Conservation (phyloP, 2,797 vertebrate genomes). For the Scomberomorus guttatus region DNA sequence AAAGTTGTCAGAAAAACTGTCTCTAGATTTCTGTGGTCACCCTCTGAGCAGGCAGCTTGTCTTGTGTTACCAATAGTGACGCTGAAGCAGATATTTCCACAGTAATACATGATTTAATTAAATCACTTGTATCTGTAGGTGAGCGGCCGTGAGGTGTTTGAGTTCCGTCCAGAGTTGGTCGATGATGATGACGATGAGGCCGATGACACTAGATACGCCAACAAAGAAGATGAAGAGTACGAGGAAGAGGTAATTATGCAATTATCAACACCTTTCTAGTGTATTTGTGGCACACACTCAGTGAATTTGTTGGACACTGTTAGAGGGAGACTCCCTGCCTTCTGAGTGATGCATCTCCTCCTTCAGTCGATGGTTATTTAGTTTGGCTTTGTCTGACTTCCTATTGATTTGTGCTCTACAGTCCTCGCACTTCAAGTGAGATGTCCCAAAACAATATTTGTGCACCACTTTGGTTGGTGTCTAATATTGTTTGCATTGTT, state of each 20-base stretch:
- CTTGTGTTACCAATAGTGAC: background rate
- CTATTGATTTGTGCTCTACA: slow-evolving; percentile 17
- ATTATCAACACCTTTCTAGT: background rate
- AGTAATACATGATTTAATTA: background rate
- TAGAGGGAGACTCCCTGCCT: too few relatives aligned
- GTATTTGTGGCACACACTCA: background rate
- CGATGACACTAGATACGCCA: slow-evolving; percentile 88
- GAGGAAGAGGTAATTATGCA: slow-evolving; percentile 55
- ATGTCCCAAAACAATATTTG: slow-evolving; percentile 29
- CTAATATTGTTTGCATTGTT: slow-evolving; percentile 7
- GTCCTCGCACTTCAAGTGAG: background rate
- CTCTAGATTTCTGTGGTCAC: background rate
- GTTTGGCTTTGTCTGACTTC: background rate
- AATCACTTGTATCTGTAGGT: slow-evolving; percentile 81
- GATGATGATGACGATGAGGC: slow-evolving; percentile 96
- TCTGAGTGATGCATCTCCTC: too few relatives aligned
- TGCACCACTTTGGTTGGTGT: background rate
- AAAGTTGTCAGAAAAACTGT: too few relatives aligned
- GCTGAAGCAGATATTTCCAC: background rate
- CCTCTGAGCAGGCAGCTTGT: background rate
- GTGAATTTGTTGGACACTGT: background rate
- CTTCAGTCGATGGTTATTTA: background rate
- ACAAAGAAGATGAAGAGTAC: slow-evolving; percentile 74
- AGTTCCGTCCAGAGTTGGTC: slow-evolving; percentile 96
- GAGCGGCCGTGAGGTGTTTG: slow-evolving; percentile 97